Evolutionary conservation across 2,888 invertebrate genomes (phyloP).

Genomic region (Bibio marci): DNA sequence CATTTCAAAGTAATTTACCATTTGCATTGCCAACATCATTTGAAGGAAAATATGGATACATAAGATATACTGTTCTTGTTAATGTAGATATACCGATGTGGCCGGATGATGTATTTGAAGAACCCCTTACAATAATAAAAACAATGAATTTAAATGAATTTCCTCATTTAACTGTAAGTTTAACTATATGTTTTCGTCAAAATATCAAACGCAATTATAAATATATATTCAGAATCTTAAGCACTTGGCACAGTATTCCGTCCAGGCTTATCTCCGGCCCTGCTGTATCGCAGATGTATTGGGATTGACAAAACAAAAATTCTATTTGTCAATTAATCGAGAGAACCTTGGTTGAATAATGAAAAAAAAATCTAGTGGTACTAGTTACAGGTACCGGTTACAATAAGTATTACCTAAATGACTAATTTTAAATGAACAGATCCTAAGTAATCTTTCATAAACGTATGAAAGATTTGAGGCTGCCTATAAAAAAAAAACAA

Average conservation of each 20-base stretch:
- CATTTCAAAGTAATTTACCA: conserved; percentile 50
- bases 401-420: too few species aligned
- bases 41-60: conserved; percentile 55
- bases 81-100: conserved; percentile 71
- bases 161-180: neutral
- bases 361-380: too few species aligned
- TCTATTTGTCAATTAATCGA: too few species aligned
- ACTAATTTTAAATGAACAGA: too few species aligned
- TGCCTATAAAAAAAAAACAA: too few species aligned
- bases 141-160: conserved; percentile 59
- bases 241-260: neutral
- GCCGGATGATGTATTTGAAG: conserved; percentile 64
- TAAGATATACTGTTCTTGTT: conserved; percentile 63
- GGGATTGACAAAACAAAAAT: too few species aligned
- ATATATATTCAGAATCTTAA: neutral
- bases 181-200: neutral
- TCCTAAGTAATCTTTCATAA: too few species aligned
- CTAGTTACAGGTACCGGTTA: too few species aligned
- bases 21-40: conserved; percentile 59
- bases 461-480: too few species aligned
- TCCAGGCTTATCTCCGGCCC: neutral
- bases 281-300: too few species aligned
- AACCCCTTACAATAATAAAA: conserved; percentile 63
- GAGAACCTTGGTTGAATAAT: too few species aligned
- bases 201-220: neutral